Evolutionary conservation across 2,888 invertebrate genomes (phyloP), one percentile per base, ranked within the genome.

Genomic region (Hyposoter dolosus): DNA sequence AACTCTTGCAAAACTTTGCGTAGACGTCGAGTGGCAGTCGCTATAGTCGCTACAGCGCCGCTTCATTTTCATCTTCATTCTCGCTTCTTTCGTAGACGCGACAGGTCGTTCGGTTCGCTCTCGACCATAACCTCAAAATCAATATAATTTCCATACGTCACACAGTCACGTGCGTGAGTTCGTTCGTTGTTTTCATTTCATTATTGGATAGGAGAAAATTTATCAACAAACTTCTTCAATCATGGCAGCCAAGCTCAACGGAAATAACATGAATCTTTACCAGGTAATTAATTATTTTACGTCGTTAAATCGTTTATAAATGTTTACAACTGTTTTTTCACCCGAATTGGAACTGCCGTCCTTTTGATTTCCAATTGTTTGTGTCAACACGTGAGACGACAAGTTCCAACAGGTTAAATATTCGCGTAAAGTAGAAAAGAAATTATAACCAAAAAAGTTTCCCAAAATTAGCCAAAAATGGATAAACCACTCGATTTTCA

Each of bases 71-170:
- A 7, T 10, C 9, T 40, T 40, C 40, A 40, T 40, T 40, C 40
- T 40, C 40, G 40, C 10, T 10, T 7, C 40, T 40, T 40, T 1
- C 15, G 10, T 60, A 60, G 60, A 4, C 15, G 60, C 60, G 28
- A 1, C n/a, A 28, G 60, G 15, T 40, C 40, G 40, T 40, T 40
- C 40, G 5, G 23, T 40, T n/a, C 43, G 19, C n/a, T 28, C 9
- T 32, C 35, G 47, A 53, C 50, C 50, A 72, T 80, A 80, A 80
- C 80, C 80, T 63, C 32, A 53, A 80, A 65, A 47, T 7, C 65
- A 28, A 65, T 17, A 71, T 12, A 3, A 69, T 69, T 69, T 47
- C 19, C 45, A 28, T 17, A 28, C 45, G 68, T 43, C 19, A 60
- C 15, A 40, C 19, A 4, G 35, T 77, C 23, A 15, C 28, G 12